Base-by-base conservation (phyloP, 30 jellyfish, hydroid and myxozoan species). In the Nemopilema nomurai region DNA sequence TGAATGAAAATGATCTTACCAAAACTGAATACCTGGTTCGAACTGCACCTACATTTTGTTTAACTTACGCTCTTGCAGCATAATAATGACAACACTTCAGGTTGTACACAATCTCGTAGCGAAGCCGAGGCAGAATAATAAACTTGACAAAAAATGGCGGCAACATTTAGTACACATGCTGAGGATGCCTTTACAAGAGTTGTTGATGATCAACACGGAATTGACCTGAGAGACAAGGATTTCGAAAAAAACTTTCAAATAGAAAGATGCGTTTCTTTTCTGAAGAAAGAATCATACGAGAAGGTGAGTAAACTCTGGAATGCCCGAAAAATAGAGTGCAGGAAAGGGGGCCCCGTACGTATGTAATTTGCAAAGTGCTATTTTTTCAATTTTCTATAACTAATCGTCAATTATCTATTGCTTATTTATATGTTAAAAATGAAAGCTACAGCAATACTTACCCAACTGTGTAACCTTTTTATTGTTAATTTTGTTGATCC, bases 231-330 rank as follows among this genome's bases (percentile, higher is more conserved):
- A 65, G 92, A 77, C 21, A 73, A 28, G 16, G 84, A 85, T 9
- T 0, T 84, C 16, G 97, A 50, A 51, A 50, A 24, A 0, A 84
- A 89, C 69, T 94, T 82, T 85, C 97, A 94, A 3, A 76, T 89
- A 29, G 92, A 83, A 3, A 76, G 67, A 33, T 84, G 91, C 63
- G 81, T 89, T 41, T 64, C 57, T 8, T 94, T 89, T 81, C 67
- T 94, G 23, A 32, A 41, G 64, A 33, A 74, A 16, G 81, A 85
- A 24, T 78, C 86, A 9, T 94, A n/a, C 51, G 81, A 73, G 68
- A 89, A 32, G 89, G 96, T 89, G 51, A 19, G 80, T 77, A 23
- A 62, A 19, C 28, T 25, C 27, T n/a, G n/a, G n/a, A n/a, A n/a
- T n/a, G n/a, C n/a, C n/a, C n/a, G n/a, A n/a, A n/a, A n/a, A n/a